phyloP scores from a whole-genome alignment of 2,888 invertebrate species.

The Leucozona laternaria region DNA sequence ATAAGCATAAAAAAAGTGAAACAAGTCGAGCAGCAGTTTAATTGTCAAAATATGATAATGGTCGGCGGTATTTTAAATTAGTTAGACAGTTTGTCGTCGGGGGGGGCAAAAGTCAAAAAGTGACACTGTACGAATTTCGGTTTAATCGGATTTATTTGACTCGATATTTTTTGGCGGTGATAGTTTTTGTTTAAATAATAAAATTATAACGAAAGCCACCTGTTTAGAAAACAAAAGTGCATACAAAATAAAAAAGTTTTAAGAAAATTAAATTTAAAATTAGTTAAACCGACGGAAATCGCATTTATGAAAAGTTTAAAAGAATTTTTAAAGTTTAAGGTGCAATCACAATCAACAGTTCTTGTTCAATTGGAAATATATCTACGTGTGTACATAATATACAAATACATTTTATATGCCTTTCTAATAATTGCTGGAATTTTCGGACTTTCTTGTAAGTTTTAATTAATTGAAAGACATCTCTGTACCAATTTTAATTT shows the following conservation, averaged over 20 bases:
- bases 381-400: too few species aligned
- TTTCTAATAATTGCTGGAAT: too few species aligned
- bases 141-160: not conserved
- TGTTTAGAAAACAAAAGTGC: not conserved
- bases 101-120: constrained; percentile 4
- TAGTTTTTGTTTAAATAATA: not conserved
- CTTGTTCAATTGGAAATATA: too few species aligned
- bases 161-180: not conserved
- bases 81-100: not conserved
- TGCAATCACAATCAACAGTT: too few species aligned
- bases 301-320: too few species aligned
- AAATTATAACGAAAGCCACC: not conserved
- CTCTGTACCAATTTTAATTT: too few species aligned
- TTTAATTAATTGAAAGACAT: too few species aligned
- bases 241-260: not conserved
- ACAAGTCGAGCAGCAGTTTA: not conserved
- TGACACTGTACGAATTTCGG: constrained; percentile 2
- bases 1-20: not conserved
- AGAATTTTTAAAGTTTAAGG: too few species aligned
- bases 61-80: constrained; percentile 12
- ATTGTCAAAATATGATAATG: not conserved
- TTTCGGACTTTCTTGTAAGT: too few species aligned
- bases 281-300: not conserved
- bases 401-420: too few species aligned
- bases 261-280: not conserved